Evolutionary conservation across 2,797 vertebrate genomes (phyloP).

Genomic region (Novumbra hubbsi): DNA sequence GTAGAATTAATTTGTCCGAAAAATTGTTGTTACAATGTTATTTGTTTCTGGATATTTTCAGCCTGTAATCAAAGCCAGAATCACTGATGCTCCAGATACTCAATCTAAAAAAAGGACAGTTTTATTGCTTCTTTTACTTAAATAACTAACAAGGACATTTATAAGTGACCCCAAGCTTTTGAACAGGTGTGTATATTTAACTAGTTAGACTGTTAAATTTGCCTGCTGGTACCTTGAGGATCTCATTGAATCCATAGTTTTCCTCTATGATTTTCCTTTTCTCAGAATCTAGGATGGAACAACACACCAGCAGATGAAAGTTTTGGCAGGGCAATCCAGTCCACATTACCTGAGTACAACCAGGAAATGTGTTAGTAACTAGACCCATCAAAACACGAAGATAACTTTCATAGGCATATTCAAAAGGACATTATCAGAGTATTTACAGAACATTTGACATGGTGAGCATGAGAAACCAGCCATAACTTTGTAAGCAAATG

Average conservation of each 20-base stretch:
- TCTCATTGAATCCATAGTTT: conserved; percentile 96
- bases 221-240: conserved; percentile 83
- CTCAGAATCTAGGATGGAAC: conserved; percentile 94
- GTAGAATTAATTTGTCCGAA: no score
- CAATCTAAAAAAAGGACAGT: no score
- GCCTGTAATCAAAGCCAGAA: no score
- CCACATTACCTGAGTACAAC: conserved; percentile 88
- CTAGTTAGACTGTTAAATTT: background rate
- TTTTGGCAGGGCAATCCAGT: conserved; percentile 92
- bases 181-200: background rate
- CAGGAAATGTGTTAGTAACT: background rate
- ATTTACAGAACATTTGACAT: background rate
- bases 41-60: no score
- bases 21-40: no score
- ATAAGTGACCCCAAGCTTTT: background rate
- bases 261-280: conserved; percentile 98
- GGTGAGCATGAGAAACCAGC: background rate
- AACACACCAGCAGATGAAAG: conserved; percentile 95
- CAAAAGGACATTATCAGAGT: background rate
- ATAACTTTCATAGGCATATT: background rate
- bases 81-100: no score
- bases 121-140: no score
- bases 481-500: no score
- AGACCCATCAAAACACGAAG: background rate
- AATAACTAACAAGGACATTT: no score